Evolutionary conservation across 2,888 invertebrate genomes (phyloP), one percentile per base, ranked within the genome.

Genomic region (Acanthosepion lycidas): DNA sequence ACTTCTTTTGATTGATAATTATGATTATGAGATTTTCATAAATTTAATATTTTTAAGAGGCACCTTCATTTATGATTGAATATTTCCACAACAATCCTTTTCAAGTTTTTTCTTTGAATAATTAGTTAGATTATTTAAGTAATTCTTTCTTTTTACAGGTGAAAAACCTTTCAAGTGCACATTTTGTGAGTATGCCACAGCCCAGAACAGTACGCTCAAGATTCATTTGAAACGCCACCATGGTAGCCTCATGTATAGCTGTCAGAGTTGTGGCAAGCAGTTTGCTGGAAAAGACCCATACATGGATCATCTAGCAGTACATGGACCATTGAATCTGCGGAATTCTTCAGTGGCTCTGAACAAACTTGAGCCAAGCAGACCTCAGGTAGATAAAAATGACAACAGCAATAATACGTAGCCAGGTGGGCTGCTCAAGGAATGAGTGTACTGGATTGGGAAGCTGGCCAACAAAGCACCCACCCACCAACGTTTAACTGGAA

Each of bases 151-250:
- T 94, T 28, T 95, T 95, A 0, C 95, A 97, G 97, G 97, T 59
- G 97, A 97, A 95, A 97, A 97, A 95, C 97, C 97, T 20, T 97
- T 97, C 95, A 97, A 97, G 94, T 97, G 97, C 95, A 96, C 96
- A 33, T 96, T 96, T 95, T 97, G 97, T 95, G 97, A 97, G 94
- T 97, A 97, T 96, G 97, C 97, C 51, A 97, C 97, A 9, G 97
- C 97, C 20, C 97, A 97, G 96, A 97, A 97, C 96, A 97, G 97
- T 95, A 97, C 97, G 0, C 96, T 97, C 51, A 97, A 97, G 95
- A 97, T 97, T 49, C 97, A 97, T 95, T 95, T 97, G 94, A 97
- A 97, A 95, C 96, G 97, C 33, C 97, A 97, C 95, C 97, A 97
- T 95, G 96, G 96, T n/a, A 95, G 95, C 26, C 94, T 95, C 92